These are phyloP conservation scores for Miichthys miiuy DNA, from an alignment of 2,797 vertebrate genomes.

Conservation along the genomic window DNA sequence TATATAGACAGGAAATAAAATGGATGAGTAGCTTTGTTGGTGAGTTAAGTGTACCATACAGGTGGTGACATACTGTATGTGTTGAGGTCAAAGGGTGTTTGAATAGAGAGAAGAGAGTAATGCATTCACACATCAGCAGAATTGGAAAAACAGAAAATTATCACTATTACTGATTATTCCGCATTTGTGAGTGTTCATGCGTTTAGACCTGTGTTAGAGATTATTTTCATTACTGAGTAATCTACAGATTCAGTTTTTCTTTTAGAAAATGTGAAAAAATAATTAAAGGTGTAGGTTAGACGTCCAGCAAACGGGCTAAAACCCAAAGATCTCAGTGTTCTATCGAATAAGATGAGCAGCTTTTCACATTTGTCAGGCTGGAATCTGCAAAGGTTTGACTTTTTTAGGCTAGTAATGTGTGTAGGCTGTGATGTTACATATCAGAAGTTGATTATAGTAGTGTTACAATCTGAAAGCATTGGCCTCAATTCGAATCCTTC, in stretches of 20 bases:
- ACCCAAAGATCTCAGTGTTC: neutral
- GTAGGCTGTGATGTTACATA: too few relatives aligned
- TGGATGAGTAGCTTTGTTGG: neutral
- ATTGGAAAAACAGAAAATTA: neutral
- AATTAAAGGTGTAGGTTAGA: neutral
- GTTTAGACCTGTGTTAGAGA: neutral
- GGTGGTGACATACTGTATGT: neutral
- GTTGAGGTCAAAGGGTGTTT: neutral
- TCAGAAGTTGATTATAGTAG: too few relatives aligned
- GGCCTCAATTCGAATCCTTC: too few relatives aligned
- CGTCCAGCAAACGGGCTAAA: neutral
- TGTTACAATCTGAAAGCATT: too few relatives aligned
- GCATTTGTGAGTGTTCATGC: neutral
- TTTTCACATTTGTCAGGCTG: neutral
- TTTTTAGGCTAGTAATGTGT: neutral
- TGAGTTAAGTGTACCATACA: slow-evolving; percentile 3
- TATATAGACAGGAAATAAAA: slow-evolving; percentile 3
- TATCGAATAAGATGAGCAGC: neutral
- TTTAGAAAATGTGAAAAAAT: neutral
- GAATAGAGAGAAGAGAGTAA: neutral
- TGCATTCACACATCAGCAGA: neutral
- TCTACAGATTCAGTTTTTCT: neutral
- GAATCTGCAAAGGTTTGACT: neutral
- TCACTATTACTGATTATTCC: too few relatives aligned
- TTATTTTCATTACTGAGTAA: neutral